Base-by-base conservation (phyloP, 2,797 vertebrate genomes). In the Gallinago stenura region DNA sequence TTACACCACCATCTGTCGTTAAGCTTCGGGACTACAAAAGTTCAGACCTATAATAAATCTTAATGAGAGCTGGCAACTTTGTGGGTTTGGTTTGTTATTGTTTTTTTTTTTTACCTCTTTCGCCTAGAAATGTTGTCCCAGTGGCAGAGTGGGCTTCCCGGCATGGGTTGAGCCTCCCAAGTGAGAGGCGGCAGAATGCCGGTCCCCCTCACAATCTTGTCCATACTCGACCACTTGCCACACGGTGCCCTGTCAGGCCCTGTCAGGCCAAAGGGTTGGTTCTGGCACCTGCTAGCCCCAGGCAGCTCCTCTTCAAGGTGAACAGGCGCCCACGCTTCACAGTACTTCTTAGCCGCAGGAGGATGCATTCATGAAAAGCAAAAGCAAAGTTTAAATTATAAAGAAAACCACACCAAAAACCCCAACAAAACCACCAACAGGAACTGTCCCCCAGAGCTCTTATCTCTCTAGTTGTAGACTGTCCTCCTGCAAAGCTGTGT, bases 1-100 rank as follows among this genome's bases (percentile, higher is more conserved):
- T 98, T 98, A 98, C 97, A 98, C 97, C 97, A 98, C 98, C 98
- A 98, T 98, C 98, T 98, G 97, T 98, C 98, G 98, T 98, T 98
- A 98, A 97, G 65, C 93, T 94, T 95, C 8, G 97, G 98, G 97
- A 98, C 97, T 98, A 98, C 98, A 98, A 97, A 98, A 97, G 93
- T 97, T 93, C 85, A 89, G 93, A 89, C 37, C 24, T 78, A 58
- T 72, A 94, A 97, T 97, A 98, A 97, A 97, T 96, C 95, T 79
- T 97, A 97, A 98, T 94, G 94, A 97, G 77, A 86, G 76, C 87
- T 73, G 68, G 69, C 73, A 96, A 96, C 60, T 93, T 90, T 53
- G 28, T 51, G 15, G 50, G 15, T 50, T 57, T 46, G 50, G 15
- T 50, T 57, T 46, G 20, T 21, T 46, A 11, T 22, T 10, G 18